Evolutionary conservation across 2,113 vertebrate species (phyloP).

Genomic region (Dasyurus viverrinus): DNA sequence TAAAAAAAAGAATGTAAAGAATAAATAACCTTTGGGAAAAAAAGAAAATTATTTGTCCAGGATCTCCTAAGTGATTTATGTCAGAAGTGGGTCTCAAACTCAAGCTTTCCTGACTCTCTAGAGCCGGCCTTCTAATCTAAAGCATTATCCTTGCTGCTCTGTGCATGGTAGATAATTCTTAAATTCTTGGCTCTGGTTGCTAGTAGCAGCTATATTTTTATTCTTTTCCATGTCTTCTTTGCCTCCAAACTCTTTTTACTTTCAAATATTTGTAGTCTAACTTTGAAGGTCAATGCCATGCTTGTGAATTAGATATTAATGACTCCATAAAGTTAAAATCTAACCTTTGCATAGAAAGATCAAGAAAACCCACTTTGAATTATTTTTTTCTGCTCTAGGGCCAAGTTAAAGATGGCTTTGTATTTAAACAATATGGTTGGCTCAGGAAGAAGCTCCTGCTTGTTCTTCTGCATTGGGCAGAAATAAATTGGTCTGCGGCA

Average conservation of each 20-base stretch:
- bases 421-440: neutral
- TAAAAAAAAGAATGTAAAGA: too few species aligned
- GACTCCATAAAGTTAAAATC: neutral
- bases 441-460: neutral
- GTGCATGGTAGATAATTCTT: neutral
- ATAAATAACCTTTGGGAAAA: neutral
- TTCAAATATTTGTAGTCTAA: neutral
- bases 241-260: neutral
- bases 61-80: neutral
- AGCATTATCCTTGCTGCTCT: neutral
- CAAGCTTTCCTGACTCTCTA: neutral
- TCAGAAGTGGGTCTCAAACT: neutral
- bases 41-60: neutral
- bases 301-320: conserved; percentile 3
- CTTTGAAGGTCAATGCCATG: neutral
- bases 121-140: neutral
- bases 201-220: neutral
- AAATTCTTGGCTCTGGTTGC: neutral
- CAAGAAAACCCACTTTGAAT: neutral
- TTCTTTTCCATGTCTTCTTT: neutral
- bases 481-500: neutral
- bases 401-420: neutral
- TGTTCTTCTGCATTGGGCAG: neutral
- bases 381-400: neutral
- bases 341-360: neutral